These are phyloP conservation scores for Brachionus sp. DNA, from an alignment of 1,140 invertebrate genomes.

Conservation along the genomic window DNA sequence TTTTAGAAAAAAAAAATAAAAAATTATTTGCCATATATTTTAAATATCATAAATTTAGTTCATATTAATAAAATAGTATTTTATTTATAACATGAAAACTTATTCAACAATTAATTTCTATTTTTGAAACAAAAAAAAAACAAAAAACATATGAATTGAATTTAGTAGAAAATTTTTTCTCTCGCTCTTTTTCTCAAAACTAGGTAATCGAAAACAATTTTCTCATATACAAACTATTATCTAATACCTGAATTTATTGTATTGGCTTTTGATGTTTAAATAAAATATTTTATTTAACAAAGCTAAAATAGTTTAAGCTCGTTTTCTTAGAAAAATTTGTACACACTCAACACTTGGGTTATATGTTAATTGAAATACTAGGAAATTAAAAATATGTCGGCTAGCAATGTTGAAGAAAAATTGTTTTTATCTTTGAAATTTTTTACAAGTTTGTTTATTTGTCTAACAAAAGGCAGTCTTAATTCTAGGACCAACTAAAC, in stretches of 20 bases:
- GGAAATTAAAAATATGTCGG: background rate
- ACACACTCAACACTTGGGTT: background rate
- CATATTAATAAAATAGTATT: background rate
- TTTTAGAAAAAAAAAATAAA: background rate
- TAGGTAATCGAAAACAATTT: conserved; percentile 3
- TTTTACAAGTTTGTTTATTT: background rate
- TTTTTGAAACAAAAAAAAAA: background rate
- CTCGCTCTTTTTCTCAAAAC: background rate
- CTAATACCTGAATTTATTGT: conserved; percentile 3
- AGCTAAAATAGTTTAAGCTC: background rate
- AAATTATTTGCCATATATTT: background rate
- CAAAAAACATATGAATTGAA: background rate
- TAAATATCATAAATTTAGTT: background rate
- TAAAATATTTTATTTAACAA: conserved; percentile 7
- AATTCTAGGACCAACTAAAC: background rate
- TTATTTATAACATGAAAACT: background rate
- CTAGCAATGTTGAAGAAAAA: background rate
- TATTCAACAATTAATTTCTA: background rate
- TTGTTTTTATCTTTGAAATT: background rate
- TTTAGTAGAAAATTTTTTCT: background rate
- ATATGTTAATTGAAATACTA: background rate
- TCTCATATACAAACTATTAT: background rate
- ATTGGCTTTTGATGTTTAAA: background rate
- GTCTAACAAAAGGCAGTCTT: background rate
- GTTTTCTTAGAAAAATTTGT: background rate